Evolutionary conservation across 64 coral and sea anemone genomes (phyloP), one percentile per base, ranked within the genome.

Genomic region (Montipora cactus): DNA sequence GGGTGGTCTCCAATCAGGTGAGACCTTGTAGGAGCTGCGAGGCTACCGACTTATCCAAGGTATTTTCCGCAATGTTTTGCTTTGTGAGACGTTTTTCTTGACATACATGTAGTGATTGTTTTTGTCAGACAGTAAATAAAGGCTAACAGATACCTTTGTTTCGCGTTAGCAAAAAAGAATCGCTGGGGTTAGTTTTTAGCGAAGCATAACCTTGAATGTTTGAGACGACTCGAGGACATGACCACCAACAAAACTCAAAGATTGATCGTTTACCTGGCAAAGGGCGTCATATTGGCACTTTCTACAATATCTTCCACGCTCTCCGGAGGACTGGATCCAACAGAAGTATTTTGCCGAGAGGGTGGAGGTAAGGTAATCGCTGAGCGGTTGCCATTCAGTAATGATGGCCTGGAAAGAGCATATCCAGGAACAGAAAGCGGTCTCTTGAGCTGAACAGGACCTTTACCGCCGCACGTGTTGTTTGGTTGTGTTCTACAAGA

Each of bases 281-380:
- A 95, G 5, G 93, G 93, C 44, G 93, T 95, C 93, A 95, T 90
- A 25, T 90, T 66, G 19, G 93, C 83, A 5, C 76, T 84, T 57
- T 95, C 93, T 37, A 88, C 47, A 69, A 95, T 95, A 76, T 95
- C 93, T 72, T 95, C 93, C 55, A 95, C 59, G 52, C 88, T 95
- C 25, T 95, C 93, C 5, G 79, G 73, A 47, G 76, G 75, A 67
- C 78, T 90, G 88, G 93, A 85, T 86, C 71, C 93, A 78, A 90
- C 75, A 51, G 80, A 90, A 86, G 57, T 90, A 79, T 75, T 86
- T 18, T 89, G 79, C 66, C 80, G 84, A 47, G 44, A 47, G 3
- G 93, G 75, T 50, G 88, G 22, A 5, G 53, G 93, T 49, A 84
- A 58, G 25, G 82, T 71, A 5, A 22, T 49, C 44, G 78, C 48